These are phyloP conservation scores for Anorthoa munda DNA, from an alignment of 2,888 invertebrate genomes.

Conservation along the genomic window DNA sequence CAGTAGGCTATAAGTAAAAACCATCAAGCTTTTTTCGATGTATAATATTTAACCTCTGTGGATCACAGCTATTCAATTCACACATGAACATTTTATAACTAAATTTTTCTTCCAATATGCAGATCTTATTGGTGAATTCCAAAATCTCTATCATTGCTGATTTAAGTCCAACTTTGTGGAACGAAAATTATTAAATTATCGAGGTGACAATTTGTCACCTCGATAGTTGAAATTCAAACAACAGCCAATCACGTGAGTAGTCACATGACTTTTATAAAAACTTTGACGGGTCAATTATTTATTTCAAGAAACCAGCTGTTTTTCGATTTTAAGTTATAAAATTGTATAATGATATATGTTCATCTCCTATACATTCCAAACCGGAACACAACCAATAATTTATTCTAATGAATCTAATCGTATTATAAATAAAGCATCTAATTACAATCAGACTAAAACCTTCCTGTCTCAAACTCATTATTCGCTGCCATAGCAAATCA, in stretches of 20 bases:
- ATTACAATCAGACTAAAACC: slow-evolving; percentile 37
- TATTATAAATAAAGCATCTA: slow-evolving; percentile 13
- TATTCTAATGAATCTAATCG: not conserved
- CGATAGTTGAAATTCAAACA: too few relatives aligned
- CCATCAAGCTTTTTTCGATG: not conserved
- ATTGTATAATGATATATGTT: too few relatives aligned
- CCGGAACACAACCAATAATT: too few relatives aligned
- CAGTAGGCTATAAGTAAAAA: slow-evolving; percentile 7
- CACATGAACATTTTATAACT: not conserved
- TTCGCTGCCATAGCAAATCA: slow-evolving; percentile 29
- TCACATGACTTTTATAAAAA: not conserved
- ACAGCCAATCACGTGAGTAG: not conserved
- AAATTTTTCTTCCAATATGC: not conserved
- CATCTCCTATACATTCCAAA: too few relatives aligned
- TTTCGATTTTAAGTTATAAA: not conserved
- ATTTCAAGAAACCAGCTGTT: not conserved
- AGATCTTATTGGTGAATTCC: not conserved
- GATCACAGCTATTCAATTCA: not conserved
- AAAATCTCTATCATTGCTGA: too few relatives aligned
- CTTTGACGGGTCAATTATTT: not conserved
- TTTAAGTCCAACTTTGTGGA: too few relatives aligned
- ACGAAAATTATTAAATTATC: too few relatives aligned
- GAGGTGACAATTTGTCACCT: too few relatives aligned
- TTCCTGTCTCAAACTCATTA: slow-evolving; percentile 31
- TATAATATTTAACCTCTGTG: not conserved